These are phyloP conservation scores for Luscinia luscinia DNA, from an alignment of 2,797 vertebrate genomes.

Conservation along the genomic window DNA sequence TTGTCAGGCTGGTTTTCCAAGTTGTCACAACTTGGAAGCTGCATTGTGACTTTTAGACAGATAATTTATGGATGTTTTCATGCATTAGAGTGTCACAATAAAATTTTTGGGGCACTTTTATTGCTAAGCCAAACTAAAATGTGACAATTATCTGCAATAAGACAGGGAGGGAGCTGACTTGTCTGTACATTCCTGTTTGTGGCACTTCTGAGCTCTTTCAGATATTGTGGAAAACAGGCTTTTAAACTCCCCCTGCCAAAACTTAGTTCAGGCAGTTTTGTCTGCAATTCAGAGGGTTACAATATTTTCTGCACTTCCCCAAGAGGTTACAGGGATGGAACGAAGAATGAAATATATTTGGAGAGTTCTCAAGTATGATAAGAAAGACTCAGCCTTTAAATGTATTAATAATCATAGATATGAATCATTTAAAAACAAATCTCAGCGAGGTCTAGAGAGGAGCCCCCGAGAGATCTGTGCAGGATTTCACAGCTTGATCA, in stretches of 20 bases:
- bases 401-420: neutral
- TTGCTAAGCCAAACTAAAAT: conserved; percentile 56
- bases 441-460: neutral
- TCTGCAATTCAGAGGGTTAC: neutral
- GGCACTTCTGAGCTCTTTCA: neutral
- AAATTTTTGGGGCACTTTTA: conserved; percentile 54
- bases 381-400: neutral
- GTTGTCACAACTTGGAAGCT: conserved; percentile 70
- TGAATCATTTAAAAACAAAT: neutral
- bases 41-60: conserved; percentile 61
- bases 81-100: conserved; percentile 57
- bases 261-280: neutral
- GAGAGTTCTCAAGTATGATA: neutral
- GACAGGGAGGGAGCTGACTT: neutral
- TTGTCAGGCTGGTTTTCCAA: conserved; percentile 80
- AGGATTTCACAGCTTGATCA: conserved; percentile 20
- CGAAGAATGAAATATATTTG: neutral
- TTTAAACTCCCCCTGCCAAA: neutral
- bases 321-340: neutral
- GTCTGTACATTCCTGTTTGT: neutral
- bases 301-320: neutral
- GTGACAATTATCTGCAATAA: conserved; percentile 50
- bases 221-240: neutral
- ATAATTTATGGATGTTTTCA: conserved; percentile 79
- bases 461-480: neutral